phyloP scores from a whole-genome alignment of 2,797 vertebrate genomes.

The Xenentodon cancila region DNA sequence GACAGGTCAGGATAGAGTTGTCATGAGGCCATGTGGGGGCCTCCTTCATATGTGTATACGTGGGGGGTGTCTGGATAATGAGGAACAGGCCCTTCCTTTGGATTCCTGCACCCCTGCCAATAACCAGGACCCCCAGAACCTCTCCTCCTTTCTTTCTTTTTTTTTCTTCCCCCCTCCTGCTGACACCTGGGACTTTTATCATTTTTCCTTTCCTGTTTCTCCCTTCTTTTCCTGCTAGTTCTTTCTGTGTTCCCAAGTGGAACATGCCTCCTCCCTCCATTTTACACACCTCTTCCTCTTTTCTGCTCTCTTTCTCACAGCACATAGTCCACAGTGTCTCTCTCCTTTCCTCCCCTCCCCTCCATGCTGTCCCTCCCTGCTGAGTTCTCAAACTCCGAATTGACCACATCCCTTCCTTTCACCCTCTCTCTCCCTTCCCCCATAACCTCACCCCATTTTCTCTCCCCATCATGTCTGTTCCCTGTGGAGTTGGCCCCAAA shows the following conservation, averaged over 20 bases:
- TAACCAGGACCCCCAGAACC: conserved; percentile 69
- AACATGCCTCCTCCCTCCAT: conserved; percentile 43
- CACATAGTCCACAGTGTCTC: conserved; percentile 31
- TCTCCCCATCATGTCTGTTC: conserved; percentile 73
- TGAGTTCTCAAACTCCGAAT: conserved; percentile 73
- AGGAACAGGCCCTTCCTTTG: conserved; percentile 81
- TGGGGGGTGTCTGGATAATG: conserved; percentile 76
- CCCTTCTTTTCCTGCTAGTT: conserved; percentile 32
- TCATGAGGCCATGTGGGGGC: conserved; percentile 65
- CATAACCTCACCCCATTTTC: conserved; percentile 59
- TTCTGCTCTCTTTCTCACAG: conserved; percentile 15
- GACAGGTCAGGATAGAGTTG: conserved; percentile 69
- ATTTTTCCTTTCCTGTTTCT: conserved; percentile 9
- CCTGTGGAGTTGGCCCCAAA: conserved; percentile 79
- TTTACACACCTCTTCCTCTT: conserved; percentile 33
- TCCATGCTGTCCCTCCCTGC: conserved; percentile 49
- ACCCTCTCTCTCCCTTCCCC: conserved; percentile 60
- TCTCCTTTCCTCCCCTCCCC: conserved; percentile 23
- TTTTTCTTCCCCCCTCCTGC: conserved; percentile 12
- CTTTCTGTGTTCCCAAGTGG: conserved; percentile 50
- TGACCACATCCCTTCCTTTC: conserved; percentile 77
- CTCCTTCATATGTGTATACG: conserved; percentile 40
- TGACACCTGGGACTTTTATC: conserved; percentile 64
- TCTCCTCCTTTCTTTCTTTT: conserved; percentile 27
- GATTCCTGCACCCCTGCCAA: conserved; percentile 79